Percentiles rank a stretch among this genome's conserved stretches.
phyloP scores from a whole-genome alignment of 2,113 vertebrate genomes.

The Picathartes gymnocephalus region DNA sequence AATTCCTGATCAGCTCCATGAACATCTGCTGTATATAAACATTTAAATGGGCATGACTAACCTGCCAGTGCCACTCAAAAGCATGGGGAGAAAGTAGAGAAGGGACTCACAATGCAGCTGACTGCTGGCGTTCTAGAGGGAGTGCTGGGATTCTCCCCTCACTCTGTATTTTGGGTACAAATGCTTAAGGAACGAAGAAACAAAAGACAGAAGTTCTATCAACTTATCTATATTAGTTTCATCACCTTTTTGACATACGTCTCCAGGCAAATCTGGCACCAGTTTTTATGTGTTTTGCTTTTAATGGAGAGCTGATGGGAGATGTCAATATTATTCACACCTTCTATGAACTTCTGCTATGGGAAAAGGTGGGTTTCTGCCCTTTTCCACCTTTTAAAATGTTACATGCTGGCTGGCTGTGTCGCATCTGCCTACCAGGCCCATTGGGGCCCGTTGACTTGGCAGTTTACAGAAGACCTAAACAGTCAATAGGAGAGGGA shows the following conservation, averaged over 20 bases:
- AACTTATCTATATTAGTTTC: background rate
- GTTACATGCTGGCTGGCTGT: background rate
- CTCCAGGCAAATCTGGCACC: background rate
- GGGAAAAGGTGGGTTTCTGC: background rate
- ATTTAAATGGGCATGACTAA: conserved; percentile 3
- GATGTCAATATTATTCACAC: background rate
- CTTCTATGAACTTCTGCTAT: background rate
- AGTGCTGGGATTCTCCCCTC: background rate
- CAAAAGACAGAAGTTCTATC: background rate
- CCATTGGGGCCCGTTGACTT: rapidly evolving
- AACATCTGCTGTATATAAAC: conserved; percentile 27
- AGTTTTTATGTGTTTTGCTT: background rate
- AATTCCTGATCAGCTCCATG: background rate
- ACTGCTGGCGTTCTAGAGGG: background rate
- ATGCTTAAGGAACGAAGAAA: background rate
- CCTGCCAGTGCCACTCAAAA: conserved; percentile 5
- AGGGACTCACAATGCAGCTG: background rate
- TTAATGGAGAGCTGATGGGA: background rate
- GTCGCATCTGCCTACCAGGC: background rate
- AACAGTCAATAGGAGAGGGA: background rate
- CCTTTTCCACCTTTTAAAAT: background rate
- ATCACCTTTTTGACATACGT: background rate
- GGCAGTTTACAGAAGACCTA: background rate
- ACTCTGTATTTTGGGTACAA: conserved; percentile 29
- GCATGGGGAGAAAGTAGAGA: background rate